Evolutionary conservation across 2,888 invertebrate species (phyloP).

Genomic region (Andrena bucephala): DNA sequence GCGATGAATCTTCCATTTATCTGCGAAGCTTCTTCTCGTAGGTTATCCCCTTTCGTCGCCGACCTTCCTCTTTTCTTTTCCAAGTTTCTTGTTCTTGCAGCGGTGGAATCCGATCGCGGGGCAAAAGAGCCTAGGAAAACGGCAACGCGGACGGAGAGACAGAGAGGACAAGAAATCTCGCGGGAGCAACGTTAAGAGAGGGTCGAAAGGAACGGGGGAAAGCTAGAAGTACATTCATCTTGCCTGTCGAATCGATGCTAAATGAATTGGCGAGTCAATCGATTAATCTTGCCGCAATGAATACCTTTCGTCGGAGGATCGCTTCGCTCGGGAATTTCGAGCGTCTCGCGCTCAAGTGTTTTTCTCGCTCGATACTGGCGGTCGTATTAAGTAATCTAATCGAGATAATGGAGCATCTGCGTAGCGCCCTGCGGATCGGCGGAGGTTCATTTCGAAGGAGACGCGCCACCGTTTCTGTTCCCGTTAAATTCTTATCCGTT

Average conservation of each 20-base stretch:
- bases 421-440: neutral
- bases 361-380: neutral
- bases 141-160: neutral
- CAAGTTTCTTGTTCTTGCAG: neutral
- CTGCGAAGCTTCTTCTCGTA: neutral
- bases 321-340: constrained; percentile 13
- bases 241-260: constrained; percentile 64
- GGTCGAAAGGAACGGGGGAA: neutral
- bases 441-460: neutral
- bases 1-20: neutral
- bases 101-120: neutral
- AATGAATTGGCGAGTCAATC: constrained; percentile 68
- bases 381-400: constrained; percentile 34
- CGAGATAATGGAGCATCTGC: constrained; percentile 23
- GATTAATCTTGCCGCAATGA: constrained; percentile 62
- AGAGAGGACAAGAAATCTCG: neutral
- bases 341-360: neutral
- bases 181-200: neutral
- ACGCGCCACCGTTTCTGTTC: neutral
- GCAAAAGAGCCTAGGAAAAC: neutral
- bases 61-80: neutral
- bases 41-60: neutral
- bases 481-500: neutral
- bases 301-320: constrained; percentile 26
- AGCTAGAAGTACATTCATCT: constrained; percentile 54